phyloP scores from a whole-genome alignment of 2,888 invertebrate genomes.

The Acleris sparsana region DNA sequence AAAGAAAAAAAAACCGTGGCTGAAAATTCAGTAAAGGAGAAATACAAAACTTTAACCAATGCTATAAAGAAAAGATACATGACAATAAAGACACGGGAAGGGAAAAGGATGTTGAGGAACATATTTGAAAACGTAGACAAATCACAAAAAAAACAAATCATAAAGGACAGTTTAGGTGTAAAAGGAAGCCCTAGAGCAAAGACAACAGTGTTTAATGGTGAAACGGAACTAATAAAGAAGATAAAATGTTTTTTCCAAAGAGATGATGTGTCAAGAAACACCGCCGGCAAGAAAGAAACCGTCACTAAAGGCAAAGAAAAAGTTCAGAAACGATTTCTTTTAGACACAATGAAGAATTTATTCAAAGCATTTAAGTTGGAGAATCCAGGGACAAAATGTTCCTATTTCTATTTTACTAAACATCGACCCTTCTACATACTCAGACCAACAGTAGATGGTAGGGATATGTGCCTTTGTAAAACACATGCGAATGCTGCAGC shows the following conservation, averaged over 20 bases:
- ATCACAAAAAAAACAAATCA: too few relatives aligned
- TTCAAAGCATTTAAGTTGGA: conserved; percentile 22
- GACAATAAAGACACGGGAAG: not conserved
- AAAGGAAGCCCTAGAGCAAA: not conserved
- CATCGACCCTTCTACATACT: conserved; percentile 35
- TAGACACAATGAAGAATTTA: conserved; percentile 24
- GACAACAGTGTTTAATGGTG: not conserved
- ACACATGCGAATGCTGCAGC: conserved; percentile 20
- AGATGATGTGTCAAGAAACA: conserved; percentile 29
- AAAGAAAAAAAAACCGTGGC: too few relatives aligned
- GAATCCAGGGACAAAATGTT: conserved; percentile 8
- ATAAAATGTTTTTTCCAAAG: conserved; percentile 21
- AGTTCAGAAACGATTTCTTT: conserved; percentile 20
- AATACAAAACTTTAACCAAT: too few relatives aligned
- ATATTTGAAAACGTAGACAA: too few relatives aligned
- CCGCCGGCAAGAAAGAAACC: conserved; percentile 26
- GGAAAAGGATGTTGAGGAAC: not conserved
- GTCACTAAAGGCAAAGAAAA: conserved; percentile 14
- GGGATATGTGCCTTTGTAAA: conserved; percentile 36
- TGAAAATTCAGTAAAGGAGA: too few relatives aligned
- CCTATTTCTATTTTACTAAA: conserved; percentile 27
- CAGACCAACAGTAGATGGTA: conserved; percentile 32
- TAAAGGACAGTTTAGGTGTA: too few relatives aligned
- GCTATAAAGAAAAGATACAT: too few relatives aligned
- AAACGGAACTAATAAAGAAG: conserved; percentile 16